phyloP scores from a whole-genome alignment of 2,113 vertebrate species.

The Mobula birostris region DNA sequence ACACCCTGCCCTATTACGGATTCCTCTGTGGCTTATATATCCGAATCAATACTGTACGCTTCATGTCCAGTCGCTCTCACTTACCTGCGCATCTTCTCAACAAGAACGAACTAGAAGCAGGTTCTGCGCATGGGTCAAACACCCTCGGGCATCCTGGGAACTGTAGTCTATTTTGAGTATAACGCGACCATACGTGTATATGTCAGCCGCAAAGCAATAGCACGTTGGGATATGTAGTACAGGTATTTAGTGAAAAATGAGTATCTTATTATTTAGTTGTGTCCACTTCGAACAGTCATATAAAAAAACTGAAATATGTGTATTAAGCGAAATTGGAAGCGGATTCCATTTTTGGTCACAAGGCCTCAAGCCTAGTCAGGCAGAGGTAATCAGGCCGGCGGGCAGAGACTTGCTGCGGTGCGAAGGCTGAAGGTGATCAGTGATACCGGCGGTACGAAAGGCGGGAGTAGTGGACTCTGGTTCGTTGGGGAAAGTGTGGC shows the following conservation, averaged over 20 bases:
- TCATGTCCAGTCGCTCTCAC: background rate
- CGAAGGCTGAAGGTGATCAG: background rate
- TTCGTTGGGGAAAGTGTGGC: background rate
- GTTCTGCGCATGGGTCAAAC: too few species aligned
- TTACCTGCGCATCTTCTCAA: constrained; percentile 25
- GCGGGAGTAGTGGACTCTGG: too few species aligned
- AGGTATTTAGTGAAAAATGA: background rate
- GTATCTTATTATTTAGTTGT: background rate
- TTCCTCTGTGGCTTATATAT: background rate
- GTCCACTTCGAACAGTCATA: too few species aligned
- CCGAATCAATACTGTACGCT: background rate
- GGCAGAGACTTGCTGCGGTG: background rate
- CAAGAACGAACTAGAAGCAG: background rate
- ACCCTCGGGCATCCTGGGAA: background rate
- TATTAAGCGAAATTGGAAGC: too few species aligned
- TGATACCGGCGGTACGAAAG: background rate
- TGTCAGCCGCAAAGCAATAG: background rate
- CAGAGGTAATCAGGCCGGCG: background rate
- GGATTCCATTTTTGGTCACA: too few species aligned
- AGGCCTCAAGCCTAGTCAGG: background rate
- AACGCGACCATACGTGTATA: background rate
- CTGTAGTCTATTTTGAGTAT: background rate
- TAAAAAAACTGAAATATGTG: too few species aligned
- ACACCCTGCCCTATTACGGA: background rate
- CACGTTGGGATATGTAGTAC: background rate